Conservation (phyloP, 2,888 invertebrate genomes). For the Phortica magna region DNA sequence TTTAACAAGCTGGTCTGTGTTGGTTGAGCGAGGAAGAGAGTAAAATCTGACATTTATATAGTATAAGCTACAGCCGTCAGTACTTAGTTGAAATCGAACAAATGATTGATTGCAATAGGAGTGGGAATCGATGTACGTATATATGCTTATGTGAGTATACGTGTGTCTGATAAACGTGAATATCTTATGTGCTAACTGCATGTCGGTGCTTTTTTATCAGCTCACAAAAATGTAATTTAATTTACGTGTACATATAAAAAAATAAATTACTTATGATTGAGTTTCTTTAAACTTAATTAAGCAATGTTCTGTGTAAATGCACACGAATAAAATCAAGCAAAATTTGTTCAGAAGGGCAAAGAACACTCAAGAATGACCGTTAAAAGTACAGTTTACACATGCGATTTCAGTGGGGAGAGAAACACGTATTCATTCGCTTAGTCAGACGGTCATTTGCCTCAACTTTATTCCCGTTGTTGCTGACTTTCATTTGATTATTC, state of each 20-base stretch:
- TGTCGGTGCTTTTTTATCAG: background rate
- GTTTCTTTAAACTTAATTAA: conserved; percentile 34
- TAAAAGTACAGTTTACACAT: conserved; percentile 2
- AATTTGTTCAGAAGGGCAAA: background rate
- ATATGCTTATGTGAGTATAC: too few relatives aligned
- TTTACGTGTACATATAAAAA: background rate
- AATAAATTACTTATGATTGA: conserved; percentile 37
- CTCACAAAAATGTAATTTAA: background rate
- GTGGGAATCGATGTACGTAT: too few relatives aligned
- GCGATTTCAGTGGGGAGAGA: background rate
- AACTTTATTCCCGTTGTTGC: background rate
- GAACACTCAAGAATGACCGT: background rate
- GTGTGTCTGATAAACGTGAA: background rate
- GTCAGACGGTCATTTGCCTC: background rate
- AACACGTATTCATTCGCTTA: background rate
- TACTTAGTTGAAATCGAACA: too few relatives aligned
- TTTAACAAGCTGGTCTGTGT: too few relatives aligned
- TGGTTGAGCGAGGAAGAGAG: too few relatives aligned
- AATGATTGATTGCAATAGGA: too few relatives aligned
- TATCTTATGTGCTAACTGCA: background rate
- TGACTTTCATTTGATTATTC: conserved; percentile 3
- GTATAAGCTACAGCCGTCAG: too few relatives aligned
- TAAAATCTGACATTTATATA: too few relatives aligned
- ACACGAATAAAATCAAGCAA: background rate
- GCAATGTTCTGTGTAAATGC: background rate